Base-by-base conservation (phyloP, 1,140 invertebrate species). In the Drosophila sucinea region DNA sequence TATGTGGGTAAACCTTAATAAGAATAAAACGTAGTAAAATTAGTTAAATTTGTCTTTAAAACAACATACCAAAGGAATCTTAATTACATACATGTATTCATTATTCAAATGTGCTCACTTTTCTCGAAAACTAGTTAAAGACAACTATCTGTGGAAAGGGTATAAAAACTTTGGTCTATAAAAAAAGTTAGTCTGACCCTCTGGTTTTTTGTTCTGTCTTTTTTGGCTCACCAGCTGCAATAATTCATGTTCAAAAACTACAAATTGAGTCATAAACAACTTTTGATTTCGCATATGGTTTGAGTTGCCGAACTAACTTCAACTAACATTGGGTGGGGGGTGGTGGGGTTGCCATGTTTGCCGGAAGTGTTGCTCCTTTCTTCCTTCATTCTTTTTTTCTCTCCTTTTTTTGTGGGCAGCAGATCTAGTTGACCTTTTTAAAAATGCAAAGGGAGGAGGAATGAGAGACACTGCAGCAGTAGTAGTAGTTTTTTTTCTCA, bases 221-320 rank as follows among this genome's bases (percentile, higher is more conserved):
- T 17, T 68, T 71, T 66, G 44, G 54, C 71, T 41, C 70, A 41
- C 44, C 84, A 84, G 84, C 84, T 87, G 84, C 84, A 87, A 89
- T 87, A 87, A 87, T 87, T 89, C 84, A 89, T 87, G 85, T 90
- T 87, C 84, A 87, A 69, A 80, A 87, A 89, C 84, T 90, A 87
- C 84, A 87, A 87, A 87, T 87, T 87, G 84, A 87, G 84, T 87
- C 84, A 89, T 87, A 87, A 87, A 87, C 84, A 87, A 87, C 84
- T 87, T 87, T 89, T 87, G 85, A 87, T 87, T 87, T 84, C 84
- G 84, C 84, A 87, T 84, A 75, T 83, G 64, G 79, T 51, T 68
- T 70, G 67, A 67, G 30, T 61, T 51, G 44, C 10, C 44, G 44
- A 51, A 51, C 44, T 27, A 51, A 51, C 44, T 51, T 51, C 44